A percentile compares a stretch with the other conserved stretches of the same genome.
These are phyloP conservation scores for Monarcha castaneiventris DNA, from an alignment of 2,113 vertebrate genomes.

Conservation along the genomic window DNA sequence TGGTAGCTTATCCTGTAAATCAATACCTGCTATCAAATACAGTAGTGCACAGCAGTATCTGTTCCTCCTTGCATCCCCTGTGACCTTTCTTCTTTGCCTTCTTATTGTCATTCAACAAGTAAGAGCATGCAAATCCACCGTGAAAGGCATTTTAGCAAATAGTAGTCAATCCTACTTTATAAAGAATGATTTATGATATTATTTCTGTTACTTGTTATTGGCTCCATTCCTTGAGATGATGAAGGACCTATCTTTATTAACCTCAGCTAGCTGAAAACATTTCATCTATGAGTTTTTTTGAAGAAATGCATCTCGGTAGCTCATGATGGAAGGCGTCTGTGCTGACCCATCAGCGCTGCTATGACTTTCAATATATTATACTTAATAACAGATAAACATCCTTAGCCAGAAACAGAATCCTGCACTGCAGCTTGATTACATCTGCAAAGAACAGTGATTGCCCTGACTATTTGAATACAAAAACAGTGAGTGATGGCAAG, in stretches of 20 bases:
- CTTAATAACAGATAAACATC: conserved; percentile 47
- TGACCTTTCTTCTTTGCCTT: not conserved
- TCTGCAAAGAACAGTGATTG: conserved; percentile 16
- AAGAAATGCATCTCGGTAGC: not conserved
- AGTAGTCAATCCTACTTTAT: not conserved
- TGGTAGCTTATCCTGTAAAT: not conserved
- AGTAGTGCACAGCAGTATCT: not conserved
- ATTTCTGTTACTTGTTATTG: conserved; percentile 22
- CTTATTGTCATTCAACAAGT: not conserved
- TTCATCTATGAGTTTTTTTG: not conserved
- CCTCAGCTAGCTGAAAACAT: conserved; percentile 15
- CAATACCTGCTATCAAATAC: not conserved
- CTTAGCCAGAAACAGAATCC: conserved; percentile 23
- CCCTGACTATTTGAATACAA: conserved; percentile 9
- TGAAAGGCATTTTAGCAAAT: conserved; percentile 15
- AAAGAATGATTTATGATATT: conserved; percentile 34
- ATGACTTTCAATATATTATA: conserved; percentile 32
- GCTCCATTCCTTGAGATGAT: conserved; percentile 38
- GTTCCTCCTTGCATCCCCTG: not conserved
- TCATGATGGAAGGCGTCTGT: conserved; percentile 20
- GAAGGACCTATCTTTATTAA: conserved; percentile 42
- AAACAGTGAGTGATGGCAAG: not conserved
- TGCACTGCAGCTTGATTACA: conserved; percentile 33
- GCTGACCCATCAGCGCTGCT: conserved; percentile 22
- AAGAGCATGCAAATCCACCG: not conserved